Evolutionary conservation across 2,888 invertebrate species (phyloP).

Genomic region (Agelastica alni): DNA sequence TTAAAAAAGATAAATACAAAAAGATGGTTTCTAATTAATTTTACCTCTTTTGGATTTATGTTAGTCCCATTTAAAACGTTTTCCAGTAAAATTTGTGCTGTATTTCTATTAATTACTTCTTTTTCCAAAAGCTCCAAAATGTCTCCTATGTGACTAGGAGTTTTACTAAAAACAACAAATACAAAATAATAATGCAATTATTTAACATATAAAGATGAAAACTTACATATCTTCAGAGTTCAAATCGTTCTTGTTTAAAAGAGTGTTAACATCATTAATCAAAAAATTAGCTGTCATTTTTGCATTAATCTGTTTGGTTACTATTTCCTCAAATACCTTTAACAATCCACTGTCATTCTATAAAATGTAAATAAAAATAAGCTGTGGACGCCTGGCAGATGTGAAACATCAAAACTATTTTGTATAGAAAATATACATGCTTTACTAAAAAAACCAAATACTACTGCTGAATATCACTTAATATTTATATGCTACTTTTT

Average conservation of each 20-base stretch:
- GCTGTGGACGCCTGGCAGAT: too few species aligned
- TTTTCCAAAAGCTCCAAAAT: constrained; percentile 65
- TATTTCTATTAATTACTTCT: constrained; percentile 66
- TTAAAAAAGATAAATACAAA: too few species aligned
- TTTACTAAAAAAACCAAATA: too few species aligned
- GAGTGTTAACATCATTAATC: constrained; percentile 69
- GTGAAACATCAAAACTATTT: too few species aligned
- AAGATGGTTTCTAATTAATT: too few species aligned
- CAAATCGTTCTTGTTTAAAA: constrained; percentile 68
- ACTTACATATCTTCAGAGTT: constrained; percentile 64
- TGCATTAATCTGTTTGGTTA: constrained; percentile 57
- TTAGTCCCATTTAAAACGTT: constrained; percentile 57
- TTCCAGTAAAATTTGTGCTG: constrained; percentile 60
- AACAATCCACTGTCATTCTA: constrained; percentile 65
- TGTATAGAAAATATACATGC: too few species aligned
- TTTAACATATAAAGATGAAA: too few species aligned
- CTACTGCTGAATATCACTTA: too few species aligned
- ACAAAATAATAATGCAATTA: constrained; percentile 7
- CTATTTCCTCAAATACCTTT: constrained; percentile 62
- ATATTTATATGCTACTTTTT: too few species aligned
- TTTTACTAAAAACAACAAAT: constrained; percentile 9
- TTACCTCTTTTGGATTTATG: constrained; percentile 55
- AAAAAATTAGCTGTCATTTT: constrained; percentile 70
- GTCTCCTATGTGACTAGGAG: constrained; percentile 62
- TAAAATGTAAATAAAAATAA: too few species aligned